Conservation (phyloP, 1,140 invertebrate genomes). For the Eumeta japonica region DNA sequence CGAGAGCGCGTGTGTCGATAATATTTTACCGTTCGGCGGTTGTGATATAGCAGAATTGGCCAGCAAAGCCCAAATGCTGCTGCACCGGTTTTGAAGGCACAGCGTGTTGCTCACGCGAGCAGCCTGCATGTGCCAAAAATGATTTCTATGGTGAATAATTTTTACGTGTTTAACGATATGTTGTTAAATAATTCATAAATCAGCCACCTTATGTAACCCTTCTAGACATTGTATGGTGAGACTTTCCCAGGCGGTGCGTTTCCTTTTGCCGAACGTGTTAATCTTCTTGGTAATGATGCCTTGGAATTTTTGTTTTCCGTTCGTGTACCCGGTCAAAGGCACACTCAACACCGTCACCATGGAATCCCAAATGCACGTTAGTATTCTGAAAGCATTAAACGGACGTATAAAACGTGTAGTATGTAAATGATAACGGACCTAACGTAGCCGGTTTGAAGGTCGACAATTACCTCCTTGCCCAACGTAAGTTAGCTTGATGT, state of each 20-base stretch:
- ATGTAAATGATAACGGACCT: neutral
- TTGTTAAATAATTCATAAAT: neutral
- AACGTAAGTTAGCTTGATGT: conserved; percentile 45
- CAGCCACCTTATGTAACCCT: conserved; percentile 78
- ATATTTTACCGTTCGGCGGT: conserved; percentile 68
- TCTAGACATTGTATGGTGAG: conserved; percentile 84
- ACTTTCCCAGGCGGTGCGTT: conserved; percentile 64
- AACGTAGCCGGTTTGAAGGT: conserved; percentile 48
- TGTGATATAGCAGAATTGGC: conserved; percentile 75
- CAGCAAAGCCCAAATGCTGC: conserved; percentile 75
- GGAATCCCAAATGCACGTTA: conserved; percentile 89
- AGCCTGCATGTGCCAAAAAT: conserved; percentile 48
- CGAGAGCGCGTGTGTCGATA: conserved; percentile 84
- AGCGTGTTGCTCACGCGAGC: conserved; percentile 73
- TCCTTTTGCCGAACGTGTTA: conserved; percentile 51
- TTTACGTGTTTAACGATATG: neutral
- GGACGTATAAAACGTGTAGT: conserved; percentile 8
- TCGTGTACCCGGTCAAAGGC: conserved; percentile 65
- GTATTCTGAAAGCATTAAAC: conserved; percentile 57
- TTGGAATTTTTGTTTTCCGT: conserved; percentile 57
- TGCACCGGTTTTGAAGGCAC: conserved; percentile 80
- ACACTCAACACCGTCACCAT: conserved; percentile 85
- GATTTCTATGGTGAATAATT: neutral
- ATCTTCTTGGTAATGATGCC: conserved; percentile 58
- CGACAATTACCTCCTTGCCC: conserved; percentile 41